A percentile compares a stretch with the other conserved stretches of the same genome.
These are phyloP conservation scores for Ptychodera flava DNA, from an alignment of 35 echinoderm and acorn worm genomes.

Conservation along the genomic window DNA sequence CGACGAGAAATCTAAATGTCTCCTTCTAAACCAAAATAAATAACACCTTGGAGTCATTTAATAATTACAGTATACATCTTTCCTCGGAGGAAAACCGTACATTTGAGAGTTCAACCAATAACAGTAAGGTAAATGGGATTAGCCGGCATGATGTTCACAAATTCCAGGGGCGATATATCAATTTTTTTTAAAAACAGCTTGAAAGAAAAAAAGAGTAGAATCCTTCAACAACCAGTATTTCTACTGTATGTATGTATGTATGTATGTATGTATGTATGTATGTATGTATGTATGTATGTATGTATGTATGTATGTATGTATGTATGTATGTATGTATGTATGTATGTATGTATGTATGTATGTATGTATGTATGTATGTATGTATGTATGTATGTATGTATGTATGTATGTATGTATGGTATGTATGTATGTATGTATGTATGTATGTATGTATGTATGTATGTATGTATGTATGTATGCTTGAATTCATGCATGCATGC, in stretches of 20 bases:
- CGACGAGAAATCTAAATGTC: no score
- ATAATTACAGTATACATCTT: no score
- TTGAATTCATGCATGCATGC: neutral
- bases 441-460: conserved; percentile 2
- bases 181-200: no score
- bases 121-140: neutral
- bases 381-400: neutral
- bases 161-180: no score
- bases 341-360: neutral
- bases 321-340: neutral
- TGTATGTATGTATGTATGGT: conserved; percentile 1
- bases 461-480: neutral
- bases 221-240: neutral
- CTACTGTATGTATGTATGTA: neutral
- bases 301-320: neutral
- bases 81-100: no score
- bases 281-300: neutral
- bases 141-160: neutral
- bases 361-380: conserved; percentile 2
- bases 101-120: neutral
- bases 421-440: conserved; percentile 2
- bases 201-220: no score
- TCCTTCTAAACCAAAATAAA: no score
- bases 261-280: neutral
- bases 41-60: no score